Evolutionary conservation across 2,113 vertebrate genomes (phyloP), one percentile per base, ranked within the genome.

Genomic region (Pyrgilauda ruficollis): DNA sequence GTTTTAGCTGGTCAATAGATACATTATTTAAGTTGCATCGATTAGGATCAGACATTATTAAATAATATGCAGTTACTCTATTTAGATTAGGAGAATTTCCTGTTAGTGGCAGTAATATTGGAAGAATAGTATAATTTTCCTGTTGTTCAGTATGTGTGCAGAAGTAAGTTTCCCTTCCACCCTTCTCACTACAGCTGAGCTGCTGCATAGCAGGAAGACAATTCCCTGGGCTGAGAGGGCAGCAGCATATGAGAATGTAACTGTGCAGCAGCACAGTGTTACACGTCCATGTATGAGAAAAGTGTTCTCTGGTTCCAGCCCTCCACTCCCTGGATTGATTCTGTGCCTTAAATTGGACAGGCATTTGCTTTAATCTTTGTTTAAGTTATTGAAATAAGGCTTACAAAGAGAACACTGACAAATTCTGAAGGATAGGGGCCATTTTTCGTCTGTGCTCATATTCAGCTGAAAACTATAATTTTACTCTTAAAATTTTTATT

Each of bases 221-320:
- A 59, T 81, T 55, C 19, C 33, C 30, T 55, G 35, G 46, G 23
- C 35, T 1, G 7, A 58, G 43, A 69, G 22, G 24, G 28, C 20
- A 80, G 31, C 37, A 53, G 14, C 30, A 30, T 10, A 30, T 0
- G 26, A 52, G 26, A 41, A 53, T 5, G 3, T 35, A 56, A 83
- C 39, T 83, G 22, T 80, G 50, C 55, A 74, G 43, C 5, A 23
- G 46, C 5, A 23, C 5, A 35, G 6, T 3, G 22, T 23, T 90
- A 56, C 1, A 3, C 0, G 0, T 3, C 8, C 41, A 28, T 2
- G 0, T 46, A 24, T 27, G 46, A 85, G 59, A 50, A 77, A 76
- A 77, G 6, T 10, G 5, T 46, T 63, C 46, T 28, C 46, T 46
- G 22, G 28, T 14, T 83, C n/a, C 44, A 64, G 49, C 2, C 24